These are phyloP conservation scores for Pontoporia blainvillei DNA, from an alignment of 2,113 vertebrate genomes.

Conservation along the genomic window DNA sequence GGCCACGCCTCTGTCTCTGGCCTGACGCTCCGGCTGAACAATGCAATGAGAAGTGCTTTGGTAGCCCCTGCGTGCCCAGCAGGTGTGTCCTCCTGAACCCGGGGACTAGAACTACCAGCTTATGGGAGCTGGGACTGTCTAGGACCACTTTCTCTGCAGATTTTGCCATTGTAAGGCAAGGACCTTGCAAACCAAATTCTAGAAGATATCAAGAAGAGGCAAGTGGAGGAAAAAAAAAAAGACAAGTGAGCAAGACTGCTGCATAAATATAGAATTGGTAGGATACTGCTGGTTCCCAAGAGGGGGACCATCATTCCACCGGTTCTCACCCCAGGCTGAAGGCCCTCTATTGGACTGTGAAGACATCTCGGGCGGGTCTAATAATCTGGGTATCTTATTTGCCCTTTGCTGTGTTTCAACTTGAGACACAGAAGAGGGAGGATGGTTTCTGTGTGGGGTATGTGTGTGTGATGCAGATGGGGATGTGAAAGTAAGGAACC, in stretches of 20 bases:
- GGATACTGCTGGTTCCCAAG: background rate
- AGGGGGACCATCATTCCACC: background rate
- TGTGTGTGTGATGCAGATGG: background rate
- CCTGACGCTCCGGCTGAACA: background rate
- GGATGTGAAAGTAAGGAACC: background rate
- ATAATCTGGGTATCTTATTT: background rate
- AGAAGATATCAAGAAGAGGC: background rate
- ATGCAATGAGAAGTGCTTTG: background rate
- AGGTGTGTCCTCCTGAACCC: background rate
- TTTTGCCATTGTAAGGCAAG: background rate
- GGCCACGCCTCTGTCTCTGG: background rate
- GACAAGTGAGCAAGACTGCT: background rate
- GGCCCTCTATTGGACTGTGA: background rate
- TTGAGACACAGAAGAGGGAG: background rate
- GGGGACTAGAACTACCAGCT: background rate
- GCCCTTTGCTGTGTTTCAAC: background rate
- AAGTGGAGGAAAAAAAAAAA: background rate
- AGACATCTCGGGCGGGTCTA: background rate
- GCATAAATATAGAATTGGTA: background rate
- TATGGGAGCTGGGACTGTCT: background rate
- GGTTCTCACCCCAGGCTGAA: background rate
- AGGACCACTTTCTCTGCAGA: background rate
- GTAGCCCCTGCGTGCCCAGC: background rate
- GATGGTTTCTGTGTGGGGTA: background rate
- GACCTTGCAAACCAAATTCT: background rate